Conservation (phyloP, 1,140 invertebrate species). For the Nymphalis io region DNA sequence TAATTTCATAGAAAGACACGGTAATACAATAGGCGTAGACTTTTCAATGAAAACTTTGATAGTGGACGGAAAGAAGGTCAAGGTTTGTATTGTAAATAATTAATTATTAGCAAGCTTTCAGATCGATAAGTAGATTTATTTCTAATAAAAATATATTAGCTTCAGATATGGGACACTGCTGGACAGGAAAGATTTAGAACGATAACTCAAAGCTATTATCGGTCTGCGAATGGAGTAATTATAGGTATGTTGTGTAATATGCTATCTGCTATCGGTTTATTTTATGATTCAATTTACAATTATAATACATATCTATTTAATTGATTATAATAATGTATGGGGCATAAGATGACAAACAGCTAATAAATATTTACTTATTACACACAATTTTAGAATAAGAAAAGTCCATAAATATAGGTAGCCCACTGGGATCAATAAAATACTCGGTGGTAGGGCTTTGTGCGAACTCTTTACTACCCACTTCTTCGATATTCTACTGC, state of each 20-base stretch:
- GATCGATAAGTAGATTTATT: background rate
- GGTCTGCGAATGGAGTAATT: conserved; percentile 95
- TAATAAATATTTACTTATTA: too few relatives aligned
- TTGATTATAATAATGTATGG: background rate
- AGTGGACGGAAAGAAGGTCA: conserved; percentile 95
- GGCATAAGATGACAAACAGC: background rate
- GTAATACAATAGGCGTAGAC: conserved; percentile 97
- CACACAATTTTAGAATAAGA: too few relatives aligned
- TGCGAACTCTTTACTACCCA: too few relatives aligned
- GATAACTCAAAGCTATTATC: conserved; percentile 97
- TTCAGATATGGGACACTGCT: conserved; percentile 97
- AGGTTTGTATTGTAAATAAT: conserved; percentile 83
- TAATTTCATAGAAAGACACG: conserved; percentile 95
- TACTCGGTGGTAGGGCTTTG: too few relatives aligned
- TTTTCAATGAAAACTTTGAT: conserved; percentile 98
- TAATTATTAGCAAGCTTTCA: conserved; percentile 8
- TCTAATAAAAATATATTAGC: conserved; percentile 72
- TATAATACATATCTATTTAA: background rate
- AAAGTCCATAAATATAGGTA: too few relatives aligned
- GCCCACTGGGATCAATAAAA: too few relatives aligned
- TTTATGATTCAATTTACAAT: conserved; percentile 4
- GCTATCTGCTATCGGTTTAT: conserved; percentile 19
- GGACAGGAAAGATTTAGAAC: conserved; percentile 95
- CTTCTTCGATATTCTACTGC: too few relatives aligned
- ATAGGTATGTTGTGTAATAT: conserved; percentile 58